Evolutionary conservation across 1,140 invertebrate species (phyloP).

Genomic region (Aricia agestis): DNA sequence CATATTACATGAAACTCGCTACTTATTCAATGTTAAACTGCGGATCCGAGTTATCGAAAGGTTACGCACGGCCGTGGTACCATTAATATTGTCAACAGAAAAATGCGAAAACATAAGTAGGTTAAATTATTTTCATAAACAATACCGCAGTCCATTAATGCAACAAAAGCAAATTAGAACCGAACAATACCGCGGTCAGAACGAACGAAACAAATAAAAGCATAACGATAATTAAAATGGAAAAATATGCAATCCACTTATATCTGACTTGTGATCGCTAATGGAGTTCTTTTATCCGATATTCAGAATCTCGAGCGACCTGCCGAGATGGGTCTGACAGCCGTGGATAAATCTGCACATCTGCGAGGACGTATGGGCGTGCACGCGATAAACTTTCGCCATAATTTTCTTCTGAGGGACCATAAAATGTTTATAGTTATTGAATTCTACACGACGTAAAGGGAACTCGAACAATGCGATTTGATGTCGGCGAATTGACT

Average conservation of each 20-base stretch:
- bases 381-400: not conserved
- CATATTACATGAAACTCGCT: conserved; percentile 35
- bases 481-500: conserved; percentile 1
- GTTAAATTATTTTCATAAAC: not conserved
- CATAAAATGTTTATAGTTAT: conserved; percentile 12
- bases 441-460: conserved; percentile 3
- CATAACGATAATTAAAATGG: not conserved
- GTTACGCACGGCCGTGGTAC: conserved; percentile 10
- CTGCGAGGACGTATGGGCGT: not conserved
- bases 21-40: conserved; percentile 29
- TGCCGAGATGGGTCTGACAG: conserved; percentile 4
- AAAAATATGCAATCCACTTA: conserved; percentile 5
- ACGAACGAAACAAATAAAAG: not conserved
- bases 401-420: not conserved
- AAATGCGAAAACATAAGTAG: not conserved
- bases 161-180: not conserved
- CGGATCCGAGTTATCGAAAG: conserved; percentile 26
- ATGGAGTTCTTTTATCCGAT: conserved; percentile 14
- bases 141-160: not conserved
- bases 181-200: not conserved
- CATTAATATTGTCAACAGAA: conserved; percentile 1
- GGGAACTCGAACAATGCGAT: not conserved
- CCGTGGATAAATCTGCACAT: not conserved
- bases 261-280: conserved; percentile 2
- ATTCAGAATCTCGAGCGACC: not conserved